Evolutionary conservation across 2,113 vertebrate genomes (phyloP), one percentile per base, ranked within the genome.

Genomic region (Myotis lucifugus): DNA sequence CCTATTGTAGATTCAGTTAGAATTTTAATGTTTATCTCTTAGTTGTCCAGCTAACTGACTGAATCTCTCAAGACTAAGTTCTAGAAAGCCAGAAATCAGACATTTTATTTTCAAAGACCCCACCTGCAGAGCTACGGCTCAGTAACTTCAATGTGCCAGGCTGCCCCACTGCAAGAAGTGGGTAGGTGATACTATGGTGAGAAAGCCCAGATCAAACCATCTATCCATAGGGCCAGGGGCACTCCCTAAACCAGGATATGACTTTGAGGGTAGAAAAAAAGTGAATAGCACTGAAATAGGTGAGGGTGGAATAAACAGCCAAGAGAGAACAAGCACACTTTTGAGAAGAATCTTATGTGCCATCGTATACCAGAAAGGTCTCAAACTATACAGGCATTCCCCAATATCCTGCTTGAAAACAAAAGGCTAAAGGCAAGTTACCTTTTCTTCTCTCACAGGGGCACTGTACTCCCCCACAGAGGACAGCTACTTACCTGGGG

Each of bases 81-180:
- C 54, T 73, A 21, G 19, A 37, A 94, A 92, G 66, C 34, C 74
- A 85, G 67, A 83, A 23, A 77, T 64, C 11, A 14, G 81, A 34
- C 27, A 19, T 82, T 92, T 73, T 88, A 91, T 83, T n/a, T 96
- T 90, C 40, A 88, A 86, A 91, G 46, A 67, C 17, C 61, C 32
- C 40, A 69, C 48, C 18, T 89, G 5, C 14, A 85, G 27, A 79
- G 23, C 21, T 42, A 88, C 29, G 64, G 32, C 21, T 94, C 50
- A 74, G 27, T 37, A 61, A 90, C 10, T 64, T 85, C 34, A 66
- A 74, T n/a, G 32, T n/a, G 32, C 32, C n/a, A 66, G 42, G 9
- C 6, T 46, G 54, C 23, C 64, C 52, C 34, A 54, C 5, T 92
- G 2, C 29, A 91, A 82, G 17, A 95, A 96, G 32, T 34, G 21